Percentiles rank a stretch among this genome's conserved stretches.
Evolutionary conservation across 1,140 invertebrate genomes (phyloP).

Genomic region (Cotesia chilonis): DNA sequence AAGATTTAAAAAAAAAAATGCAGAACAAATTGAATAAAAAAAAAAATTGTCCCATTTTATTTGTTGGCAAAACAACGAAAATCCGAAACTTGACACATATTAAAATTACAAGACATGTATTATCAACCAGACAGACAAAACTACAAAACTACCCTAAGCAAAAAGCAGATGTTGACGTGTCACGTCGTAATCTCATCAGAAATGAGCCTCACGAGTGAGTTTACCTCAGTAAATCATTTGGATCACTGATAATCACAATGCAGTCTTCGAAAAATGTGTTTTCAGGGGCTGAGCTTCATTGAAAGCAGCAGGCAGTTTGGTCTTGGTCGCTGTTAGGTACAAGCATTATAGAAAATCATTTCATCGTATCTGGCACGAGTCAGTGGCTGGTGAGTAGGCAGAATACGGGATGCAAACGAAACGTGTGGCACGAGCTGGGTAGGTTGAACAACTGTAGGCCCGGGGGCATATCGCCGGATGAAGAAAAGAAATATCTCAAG

Average conservation of each 20-base stretch:
- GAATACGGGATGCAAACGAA: not conserved
- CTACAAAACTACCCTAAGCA: too few species aligned
- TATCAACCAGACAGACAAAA: too few species aligned
- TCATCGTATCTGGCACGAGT: constrained; percentile 20
- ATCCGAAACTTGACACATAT: too few species aligned
- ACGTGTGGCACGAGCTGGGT: constrained; percentile 10
- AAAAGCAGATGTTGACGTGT: constrained; percentile 12
- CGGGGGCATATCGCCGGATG: not conserved
- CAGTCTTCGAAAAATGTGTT: too few species aligned
- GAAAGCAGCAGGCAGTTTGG: not conserved
- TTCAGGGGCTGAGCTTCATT: not conserved
- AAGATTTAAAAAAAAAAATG: too few species aligned
- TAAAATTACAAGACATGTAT: too few species aligned
- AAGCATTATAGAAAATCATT: not conserved
- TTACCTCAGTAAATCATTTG: constrained; percentile 16
- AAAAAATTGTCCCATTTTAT: too few species aligned
- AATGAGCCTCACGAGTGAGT: not conserved
- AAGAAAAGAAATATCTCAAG: not conserved
- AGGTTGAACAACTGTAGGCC: too few species aligned
- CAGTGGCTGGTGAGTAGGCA: not conserved
- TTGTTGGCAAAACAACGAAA: too few species aligned
- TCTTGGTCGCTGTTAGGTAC: too few species aligned
- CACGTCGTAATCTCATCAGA: constrained; percentile 24
- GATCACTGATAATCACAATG: constrained; percentile 23
- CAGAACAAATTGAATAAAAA: too few species aligned